A percentile compares a stretch with the other conserved stretches of the same genome.
phyloP scores from a whole-genome alignment of 2,797 vertebrate genomes.

The Ibycter americanus region DNA sequence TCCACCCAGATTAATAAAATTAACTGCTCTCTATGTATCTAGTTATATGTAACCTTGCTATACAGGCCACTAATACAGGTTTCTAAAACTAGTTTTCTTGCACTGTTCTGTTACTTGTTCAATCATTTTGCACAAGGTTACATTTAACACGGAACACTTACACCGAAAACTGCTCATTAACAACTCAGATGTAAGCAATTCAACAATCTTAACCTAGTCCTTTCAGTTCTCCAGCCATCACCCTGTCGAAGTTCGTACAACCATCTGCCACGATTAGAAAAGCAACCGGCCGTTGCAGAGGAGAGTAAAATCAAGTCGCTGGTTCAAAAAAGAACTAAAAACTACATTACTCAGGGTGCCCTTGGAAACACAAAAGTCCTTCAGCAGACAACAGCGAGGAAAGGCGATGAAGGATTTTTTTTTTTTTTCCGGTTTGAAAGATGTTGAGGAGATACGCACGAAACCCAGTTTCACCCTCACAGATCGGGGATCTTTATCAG shows the following conservation, averaged over 20 bases:
- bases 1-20: neutral
- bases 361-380: neutral
- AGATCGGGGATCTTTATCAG: neutral
- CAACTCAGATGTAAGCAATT: rapidly evolving
- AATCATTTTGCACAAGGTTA: neutral
- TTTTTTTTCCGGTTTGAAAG: rapidly evolving
- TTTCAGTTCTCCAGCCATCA: rapidly evolving
- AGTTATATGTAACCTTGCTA: rapidly evolving
- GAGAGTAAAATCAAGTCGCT: rapidly evolving
- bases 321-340: neutral
- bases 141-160: neutral
- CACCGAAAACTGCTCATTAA: no score
- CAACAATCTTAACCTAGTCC: rapidly evolving
- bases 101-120: neutral
- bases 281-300: neutral
- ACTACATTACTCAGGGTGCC: neutral
- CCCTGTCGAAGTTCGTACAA: neutral
- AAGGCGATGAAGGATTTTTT: neutral
- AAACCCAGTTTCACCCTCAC: neutral
- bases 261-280: rapidly evolving
- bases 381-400: neutral
- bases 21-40: neutral
- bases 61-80: neutral
- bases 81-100: neutral
- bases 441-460: neutral